A percentile compares a stretch with the other conserved stretches of the same genome.
These are phyloP conservation scores for Resseliella maxima DNA, from an alignment of 2,888 invertebrate species.

Conservation along the genomic window DNA sequence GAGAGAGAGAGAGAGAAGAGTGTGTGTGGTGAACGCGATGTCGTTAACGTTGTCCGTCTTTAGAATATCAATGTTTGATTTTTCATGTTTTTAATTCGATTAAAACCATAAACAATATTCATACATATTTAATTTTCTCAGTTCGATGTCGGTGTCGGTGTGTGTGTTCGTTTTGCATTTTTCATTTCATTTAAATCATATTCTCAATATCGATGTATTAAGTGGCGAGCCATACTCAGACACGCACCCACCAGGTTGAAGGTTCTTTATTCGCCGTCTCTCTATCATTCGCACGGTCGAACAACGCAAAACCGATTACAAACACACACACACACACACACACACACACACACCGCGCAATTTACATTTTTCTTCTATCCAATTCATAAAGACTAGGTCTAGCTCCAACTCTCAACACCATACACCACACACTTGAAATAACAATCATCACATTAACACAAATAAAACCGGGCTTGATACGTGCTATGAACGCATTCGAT, in stretches of 20 bases:
- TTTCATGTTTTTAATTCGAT: conserved; percentile 54
- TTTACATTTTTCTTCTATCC: neutral
- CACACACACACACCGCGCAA: neutral
- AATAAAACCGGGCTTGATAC: neutral
- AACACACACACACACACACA: neutral
- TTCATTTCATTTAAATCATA: neutral
- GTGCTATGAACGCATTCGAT: neutral
- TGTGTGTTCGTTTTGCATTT: neutral
- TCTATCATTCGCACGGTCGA: neutral
- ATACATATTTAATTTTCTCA: conserved; percentile 39
- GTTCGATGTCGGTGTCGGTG: neutral
- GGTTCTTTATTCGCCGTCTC: conserved; percentile 16
- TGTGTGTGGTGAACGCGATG: conserved; percentile 7
- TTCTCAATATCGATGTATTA: conserved; percentile 42
- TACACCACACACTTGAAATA: neutral
- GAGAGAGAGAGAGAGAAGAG: neutral
- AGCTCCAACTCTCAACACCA: neutral
- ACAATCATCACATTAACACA: conserved; percentile 14
- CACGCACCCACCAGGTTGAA: conserved; percentile 53
- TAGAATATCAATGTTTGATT: conserved; percentile 53
- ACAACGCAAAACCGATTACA: neutral
- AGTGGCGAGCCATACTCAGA: neutral
- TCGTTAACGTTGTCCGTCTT: conserved; percentile 45
- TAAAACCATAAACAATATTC: conserved; percentile 53
- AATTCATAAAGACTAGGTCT: neutral